Base-by-base conservation (phyloP, 2,113 vertebrate species). In the Scytalopus superciliaris region DNA sequence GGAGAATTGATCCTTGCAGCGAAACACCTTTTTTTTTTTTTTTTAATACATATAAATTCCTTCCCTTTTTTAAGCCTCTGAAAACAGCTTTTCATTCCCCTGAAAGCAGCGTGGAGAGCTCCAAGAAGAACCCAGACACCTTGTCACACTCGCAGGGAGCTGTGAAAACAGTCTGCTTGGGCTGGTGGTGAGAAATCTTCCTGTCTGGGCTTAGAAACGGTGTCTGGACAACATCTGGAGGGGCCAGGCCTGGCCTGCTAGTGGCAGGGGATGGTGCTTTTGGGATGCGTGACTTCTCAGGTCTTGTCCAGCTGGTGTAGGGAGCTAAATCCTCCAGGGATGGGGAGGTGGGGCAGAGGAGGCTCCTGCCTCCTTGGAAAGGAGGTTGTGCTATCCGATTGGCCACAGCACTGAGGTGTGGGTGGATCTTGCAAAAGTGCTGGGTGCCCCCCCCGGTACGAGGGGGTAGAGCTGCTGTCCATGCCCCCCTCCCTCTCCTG, bases 381-480 rank as follows among this genome's bases (percentile, higher is more conserved):
- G 44, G 63, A 50, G 47, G 16, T 25, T 75, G 28, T 60, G 40
- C 24, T 30, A 14, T 31, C 40, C 87, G 57, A 53, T 2, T 18
- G 9, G 10, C 3, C 22, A 52, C 0, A 2, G 33, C 4, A 4
- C 8, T 10, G n/a, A n/a, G 40, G 10, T 42, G 10, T 4, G 12
- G 21, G 7, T 3, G 73, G 33, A 35, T 28, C 49, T 63, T 64
- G 22, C 14, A 57, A 24, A 52, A 57, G 37, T 28, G 33, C 8
- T 1, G 4, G 45, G 21, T 15, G 8, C 24, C 25, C 33, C 28
- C 7, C 22, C 27, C 0, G 14, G 4, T 56, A 55, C 10, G 30
- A 67, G 9, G 40, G 11, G 4, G 14, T 35, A 44, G 33, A 66
- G 50, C 13, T 0, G 1, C 21, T 1, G 0, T 7, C 57, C 0